Evolutionary conservation across 1,140 invertebrate species (phyloP), one percentile per base, ranked within the genome.

Genomic region (Telenomus remus): DNA sequence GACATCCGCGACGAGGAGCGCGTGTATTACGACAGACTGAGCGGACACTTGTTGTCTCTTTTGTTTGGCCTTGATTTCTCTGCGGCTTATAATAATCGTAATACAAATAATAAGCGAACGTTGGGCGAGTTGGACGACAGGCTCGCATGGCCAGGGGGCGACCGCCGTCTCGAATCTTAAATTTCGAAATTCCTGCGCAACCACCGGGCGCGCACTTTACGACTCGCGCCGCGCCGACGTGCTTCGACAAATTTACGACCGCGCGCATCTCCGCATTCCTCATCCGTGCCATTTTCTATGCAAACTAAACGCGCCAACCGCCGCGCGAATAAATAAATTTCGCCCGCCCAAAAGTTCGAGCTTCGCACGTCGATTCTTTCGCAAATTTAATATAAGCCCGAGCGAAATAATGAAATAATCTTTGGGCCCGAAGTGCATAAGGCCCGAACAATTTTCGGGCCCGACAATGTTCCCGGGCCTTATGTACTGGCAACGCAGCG

Each of bases 241-340:
- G 74, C 78, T 75, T 68, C 75, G 77, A 70, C 70, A 82, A 82
- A 83, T 81, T 82, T 82, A 83, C 79, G 82, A 76, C 77, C 76
- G 76, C 76, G 77, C 78, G 76, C 79, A 82, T 70, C 56, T 53
- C 69, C 44, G 63, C 63, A 64, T 72, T 71, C 68, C 68, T 71
- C 68, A 63, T 72, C 46, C 77, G 77, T 70, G 61, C 54, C 71
- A 74, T 79, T 79, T 75, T 72, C 76, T 76, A 71, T 66, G 74
- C 74, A 66, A 68, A 71, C 66, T 71, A 68, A 3, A 27, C 6
- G 19, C 64, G 50, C 48, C 33, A 55, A 50, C 49, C 48, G 46
- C 72, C 65, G 15, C 49, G 66, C 48, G 66, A 54, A 60, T 69
- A 55, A 60, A 50, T 70, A 15, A 34, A 48, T 60, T 55, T 60